Evolutionary conservation across 35 echinoderm and acorn worm species (phyloP), one percentile per base, ranked within the genome.

Genomic region (Ophiothrix spiculata): DNA sequence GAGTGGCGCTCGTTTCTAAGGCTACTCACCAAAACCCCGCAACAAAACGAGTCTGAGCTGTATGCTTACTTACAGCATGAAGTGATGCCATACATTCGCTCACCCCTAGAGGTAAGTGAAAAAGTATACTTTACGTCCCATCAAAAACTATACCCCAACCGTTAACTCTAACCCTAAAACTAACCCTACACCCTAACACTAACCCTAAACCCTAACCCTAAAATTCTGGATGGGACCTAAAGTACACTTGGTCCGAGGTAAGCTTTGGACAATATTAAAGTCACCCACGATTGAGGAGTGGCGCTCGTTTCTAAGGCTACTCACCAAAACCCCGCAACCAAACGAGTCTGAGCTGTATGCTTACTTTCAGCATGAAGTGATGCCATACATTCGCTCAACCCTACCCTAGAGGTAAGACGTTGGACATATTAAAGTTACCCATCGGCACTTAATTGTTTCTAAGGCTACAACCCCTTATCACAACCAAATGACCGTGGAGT

Each of bases 351-450:
- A 54, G 42, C 37, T 84, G 37, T 84, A 84, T 84, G 45, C 54
- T 23, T 84, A 84, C 32, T 60, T 84, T 17, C 81, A 84, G 10
- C 32, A 84, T 74, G 81, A 84, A 64, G 81, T 84, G 54, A 84
- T 84, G 54, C 81, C 81, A 54, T 37, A 64, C 36, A 84, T 84
- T 28, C 81, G 69, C 33, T 54, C 33, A 60, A 32, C 81, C 63
- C n/a, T n/a, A n/a, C n/a, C n/a, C 63, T 84, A 37, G 81, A 84
- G 81, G 81, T 84, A 84, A 37, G 54, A 82, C n/a, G n/a, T n/a
- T n/a, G n/a, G n/a, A n/a, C n/a, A n/a, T n/a, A n/a, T n/a, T n/a
- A n/a, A n/a, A n/a, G n/a, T n/a, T n/a, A n/a, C n/a, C n/a, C n/a
- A n/a, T n/a, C n/a, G n/a, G n/a, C n/a, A n/a, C n/a, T n/a, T n/a